Evolutionary conservation across 2,888 invertebrate genomes (phyloP), one percentile per base, ranked within the genome.

Genomic region (Stramonita haemastoma): DNA sequence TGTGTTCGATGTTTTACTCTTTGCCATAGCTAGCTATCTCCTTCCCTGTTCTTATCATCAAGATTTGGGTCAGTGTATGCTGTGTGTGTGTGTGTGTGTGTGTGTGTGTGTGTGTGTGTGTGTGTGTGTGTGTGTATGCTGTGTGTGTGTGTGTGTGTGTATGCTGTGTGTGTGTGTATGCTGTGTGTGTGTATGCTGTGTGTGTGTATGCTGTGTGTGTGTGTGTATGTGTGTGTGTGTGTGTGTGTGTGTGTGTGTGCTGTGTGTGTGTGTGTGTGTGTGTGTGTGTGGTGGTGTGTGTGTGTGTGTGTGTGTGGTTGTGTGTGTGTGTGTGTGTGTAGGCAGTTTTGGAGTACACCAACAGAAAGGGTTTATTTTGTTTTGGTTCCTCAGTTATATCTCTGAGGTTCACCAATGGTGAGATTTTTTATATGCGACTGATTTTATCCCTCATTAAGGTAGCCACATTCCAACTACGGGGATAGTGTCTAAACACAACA

Each of bases 71-170:
- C 6, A 32, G 79, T 79, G 79, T 34, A 13, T 79, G 79, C 46
- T 79, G 32, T 34, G 34, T 79, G 79, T 79, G 79, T 79, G 34
- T 79, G 79, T 79, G 79, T 79, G 79, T 34, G 34, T 34, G 34
- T 34, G 79, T 34, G 29, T 34, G 34, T 79, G 79, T 34, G 34
- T 2, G 79, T 15, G 34, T 34, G 79, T 22, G 19, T 73, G 73
- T 73, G 73, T 73, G 73, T 70, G 22, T 70, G 15, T 70, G 22
- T 70, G 70, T 70, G 70, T 17, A 22, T 5, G 17, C 5, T 22
- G 70, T 70, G 70, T 11, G 70, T 70, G 70, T 17, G 70, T 11
- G 70, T 70, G 70, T 70, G 70, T 17, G 15, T 70, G 70, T 60
- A 19, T 60, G 60, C 17, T 66, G 46, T 66, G 66, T 66, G 66